Evolutionary conservation across 2,797 vertebrate species (phyloP), one percentile per base, ranked within the genome.

Genomic region (Eulemur mongoz): DNA sequence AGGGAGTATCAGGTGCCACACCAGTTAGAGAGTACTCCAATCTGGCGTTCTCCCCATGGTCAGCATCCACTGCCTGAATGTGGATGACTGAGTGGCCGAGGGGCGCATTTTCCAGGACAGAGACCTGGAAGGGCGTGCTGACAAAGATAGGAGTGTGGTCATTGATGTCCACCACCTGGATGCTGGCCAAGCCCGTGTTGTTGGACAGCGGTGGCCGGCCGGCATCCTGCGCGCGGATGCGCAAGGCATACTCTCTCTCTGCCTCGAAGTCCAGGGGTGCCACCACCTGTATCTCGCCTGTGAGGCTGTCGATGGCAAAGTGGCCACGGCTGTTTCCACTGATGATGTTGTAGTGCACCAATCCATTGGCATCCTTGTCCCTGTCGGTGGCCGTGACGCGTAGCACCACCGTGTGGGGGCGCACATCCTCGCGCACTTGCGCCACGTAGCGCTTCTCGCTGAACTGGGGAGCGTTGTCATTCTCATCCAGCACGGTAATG

Each of bases 61-160:
- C 99, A 0, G 99, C 99, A n/a, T 99, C 99, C 80, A 99, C 99
- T 0, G 99, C 99, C 98, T 99, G 99, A 97, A 99, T 99, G 97
- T 99, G 99, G 96, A 99, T 99, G 93, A 99, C 99, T 0, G 99
- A 99, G 93, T 99, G 99, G 63, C 99, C 99, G 1, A 99, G 94
- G 1, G 99, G 99, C 7, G 99, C 99, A 0, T 99, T 99, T 98
- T 99, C 99, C 40, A 99, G 98, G 54, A 99, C 99, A 0, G 99
- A 99, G 2, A 99, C 99, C 97, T 99, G 99, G 97, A 99, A 99
- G 2, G 99, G 99, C 0, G 99, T 99, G 95, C 99, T 99, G 85
- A 99, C 99, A 98, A 99, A 99, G 92, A 99, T 99, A 1, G 99
- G 99, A 0, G 99, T 99, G 50, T 99, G 99, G 98, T 99, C 99